Percentiles rank a stretch among this genome's conserved stretches.
Evolutionary conservation across 2,888 invertebrate genomes (phyloP).

Genomic region (Chymomyza fuscimana): DNA sequence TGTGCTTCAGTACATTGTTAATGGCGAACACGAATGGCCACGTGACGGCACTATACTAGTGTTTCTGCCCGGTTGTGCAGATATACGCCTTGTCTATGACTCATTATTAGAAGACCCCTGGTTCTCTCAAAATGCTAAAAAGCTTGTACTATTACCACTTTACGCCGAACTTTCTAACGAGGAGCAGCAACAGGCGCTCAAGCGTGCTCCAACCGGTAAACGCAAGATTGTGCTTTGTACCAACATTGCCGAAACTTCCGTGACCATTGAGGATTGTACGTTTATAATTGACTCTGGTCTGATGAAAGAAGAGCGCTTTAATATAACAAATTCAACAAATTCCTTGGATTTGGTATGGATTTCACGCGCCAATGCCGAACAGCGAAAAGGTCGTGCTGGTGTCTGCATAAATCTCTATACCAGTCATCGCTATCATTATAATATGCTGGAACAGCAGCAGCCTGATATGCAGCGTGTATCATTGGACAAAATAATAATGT

Average conservation of each 20-base stretch:
- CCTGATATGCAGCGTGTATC: conserved; percentile 95
- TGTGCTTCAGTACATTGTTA: too few relatives aligned
- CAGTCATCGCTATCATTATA: conserved; percentile 84
- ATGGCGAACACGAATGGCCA: too few relatives aligned
- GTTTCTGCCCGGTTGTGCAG: too few relatives aligned
- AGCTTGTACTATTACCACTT: conserved; percentile 79
- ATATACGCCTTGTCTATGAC: too few relatives aligned
- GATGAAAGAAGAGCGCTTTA: conserved; percentile 78
- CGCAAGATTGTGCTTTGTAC: conserved; percentile 90
- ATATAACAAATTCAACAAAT: too few relatives aligned
- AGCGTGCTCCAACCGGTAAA: too few relatives aligned
- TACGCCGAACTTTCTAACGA: conserved; percentile 72
- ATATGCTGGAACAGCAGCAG: conserved; percentile 87
- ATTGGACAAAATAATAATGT: conserved; percentile 88
- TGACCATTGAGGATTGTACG: conserved; percentile 97
- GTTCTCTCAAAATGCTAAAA: too few relatives aligned
- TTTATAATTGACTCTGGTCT: conserved; percentile 90
- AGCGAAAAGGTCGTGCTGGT: conserved; percentile 94
- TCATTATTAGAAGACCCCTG: too few relatives aligned
- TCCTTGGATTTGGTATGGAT: conserved; percentile 83
- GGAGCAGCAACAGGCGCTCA: too few relatives aligned
- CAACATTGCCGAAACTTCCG: conserved; percentile 96
- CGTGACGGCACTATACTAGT: too few relatives aligned
- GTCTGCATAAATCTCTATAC: conserved; percentile 81
- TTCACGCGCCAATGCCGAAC: conserved; percentile 92